Conservation (phyloP, 2,888 invertebrate genomes). For the Ctenicera cuprea region DNA sequence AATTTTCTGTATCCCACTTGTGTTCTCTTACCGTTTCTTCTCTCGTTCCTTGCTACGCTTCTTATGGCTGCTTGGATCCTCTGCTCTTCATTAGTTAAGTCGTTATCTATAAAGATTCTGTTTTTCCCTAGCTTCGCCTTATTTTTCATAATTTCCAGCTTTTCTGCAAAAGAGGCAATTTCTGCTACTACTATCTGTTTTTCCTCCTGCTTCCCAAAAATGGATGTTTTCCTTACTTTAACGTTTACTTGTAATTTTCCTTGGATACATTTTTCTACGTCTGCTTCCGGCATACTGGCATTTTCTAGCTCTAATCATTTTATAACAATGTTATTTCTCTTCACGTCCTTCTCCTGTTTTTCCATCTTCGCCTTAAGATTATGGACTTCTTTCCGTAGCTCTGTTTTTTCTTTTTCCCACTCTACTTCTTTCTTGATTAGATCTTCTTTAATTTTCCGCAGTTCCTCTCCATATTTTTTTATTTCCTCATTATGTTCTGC, state of each 20-base stretch:
- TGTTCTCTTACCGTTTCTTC: neutral
- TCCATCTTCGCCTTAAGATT: constrained; percentile 2
- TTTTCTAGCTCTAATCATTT: neutral
- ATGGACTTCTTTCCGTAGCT: neutral
- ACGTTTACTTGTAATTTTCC: constrained; percentile 5
- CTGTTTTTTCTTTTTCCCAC: constrained; percentile 14
- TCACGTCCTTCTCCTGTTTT: too few species aligned
- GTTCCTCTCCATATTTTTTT: constrained; percentile 9
- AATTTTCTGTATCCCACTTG: too few species aligned
- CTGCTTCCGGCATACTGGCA: constrained; percentile 4
- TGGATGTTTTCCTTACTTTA: constrained; percentile 4
- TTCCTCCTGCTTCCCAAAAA: neutral
- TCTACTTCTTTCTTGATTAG: constrained; percentile 3
- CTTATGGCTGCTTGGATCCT: constrained; percentile 3
- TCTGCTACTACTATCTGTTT: neutral
- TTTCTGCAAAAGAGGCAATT: neutral
- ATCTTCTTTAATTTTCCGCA: constrained; percentile 14
- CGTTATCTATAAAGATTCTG: neutral
- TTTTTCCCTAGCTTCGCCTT: neutral
- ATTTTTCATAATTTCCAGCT: constrained; percentile 13
- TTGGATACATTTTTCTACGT: neutral
- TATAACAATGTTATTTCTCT: constrained; percentile 1
- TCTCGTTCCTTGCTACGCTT: neutral
- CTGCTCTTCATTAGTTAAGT: constrained; percentile 10
- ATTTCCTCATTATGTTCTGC: neutral